Conservation (phyloP, 2,888 invertebrate genomes). For the Hypselothyrea guttata region DNA sequence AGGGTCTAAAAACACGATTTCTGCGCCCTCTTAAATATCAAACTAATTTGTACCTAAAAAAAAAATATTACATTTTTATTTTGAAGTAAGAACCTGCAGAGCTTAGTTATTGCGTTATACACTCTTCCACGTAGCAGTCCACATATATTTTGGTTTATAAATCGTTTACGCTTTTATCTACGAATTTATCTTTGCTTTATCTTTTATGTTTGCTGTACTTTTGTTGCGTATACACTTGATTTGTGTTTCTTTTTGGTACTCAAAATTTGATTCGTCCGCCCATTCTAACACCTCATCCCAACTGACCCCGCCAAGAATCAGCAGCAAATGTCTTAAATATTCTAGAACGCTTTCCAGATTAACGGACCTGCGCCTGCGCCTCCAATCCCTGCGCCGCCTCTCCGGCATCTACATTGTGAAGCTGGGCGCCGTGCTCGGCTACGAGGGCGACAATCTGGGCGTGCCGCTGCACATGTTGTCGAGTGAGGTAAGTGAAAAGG, state of each 20-base stretch:
- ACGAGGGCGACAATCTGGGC: constrained; percentile 85
- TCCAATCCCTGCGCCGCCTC: constrained; percentile 91
- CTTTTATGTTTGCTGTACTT: constrained; percentile 46
- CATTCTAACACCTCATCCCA: constrained; percentile 79
- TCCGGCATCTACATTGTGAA: constrained; percentile 92
- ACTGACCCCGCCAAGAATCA: constrained; percentile 50
- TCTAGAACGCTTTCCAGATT: constrained; percentile 84
- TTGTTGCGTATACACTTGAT: constrained; percentile 61
- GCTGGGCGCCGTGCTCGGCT: constrained; percentile 89
- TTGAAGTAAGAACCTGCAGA: constrained; percentile 14
- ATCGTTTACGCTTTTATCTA: constrained; percentile 3
- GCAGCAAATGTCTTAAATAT: constrained; percentile 63
- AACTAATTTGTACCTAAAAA: too few species aligned
- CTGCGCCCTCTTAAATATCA: too few species aligned
- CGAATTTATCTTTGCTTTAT: constrained; percentile 16
- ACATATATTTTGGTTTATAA: constrained; percentile 7
- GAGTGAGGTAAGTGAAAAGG: constrained; percentile 84
- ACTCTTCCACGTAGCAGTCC: constrained; percentile 23
- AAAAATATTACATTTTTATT: too few species aligned
- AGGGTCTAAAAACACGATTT: too few species aligned
- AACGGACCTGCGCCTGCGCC: constrained; percentile 89
- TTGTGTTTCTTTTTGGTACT: constrained; percentile 76
- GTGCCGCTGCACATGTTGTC: constrained; percentile 84
- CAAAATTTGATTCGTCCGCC: constrained; percentile 82
- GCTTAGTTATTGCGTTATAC: constrained; percentile 26